Evolutionary conservation across 2,797 vertebrate species (phyloP), one percentile per base, ranked within the genome.

Genomic region (Cryptoprocta ferox): DNA sequence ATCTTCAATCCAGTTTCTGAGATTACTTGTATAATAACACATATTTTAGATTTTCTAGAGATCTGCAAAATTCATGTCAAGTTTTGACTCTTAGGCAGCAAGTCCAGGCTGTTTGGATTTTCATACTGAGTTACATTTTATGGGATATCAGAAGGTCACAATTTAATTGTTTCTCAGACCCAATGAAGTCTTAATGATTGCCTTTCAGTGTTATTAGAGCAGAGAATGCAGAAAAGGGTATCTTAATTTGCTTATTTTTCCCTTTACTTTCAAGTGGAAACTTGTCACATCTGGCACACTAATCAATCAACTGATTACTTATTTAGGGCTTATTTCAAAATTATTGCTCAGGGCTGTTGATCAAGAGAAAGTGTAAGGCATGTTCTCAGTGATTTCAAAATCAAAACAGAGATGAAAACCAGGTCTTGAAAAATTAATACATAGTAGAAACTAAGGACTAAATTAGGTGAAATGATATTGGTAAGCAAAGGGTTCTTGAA

Each of bases 1-100:
- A 82, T 63, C 12, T 91, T 90, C 79, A 78, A 80, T 80, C 7
- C 6, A 65, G 9, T 50, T 95, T 97, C 19, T 56, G 81, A 95
- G 13, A 6, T 71, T 81, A 53, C 30, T 71, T 93, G 35, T 61
- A 24, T 53, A 89, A 3, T 45, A 73, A 48, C 4, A 26, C n/a
- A 28, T 45, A 87, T 80, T 93, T 94, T 87, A 89, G 30, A 71
- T 63, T 90, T 88, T 75, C 21, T 84, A 68, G 28, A 78, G 9
- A 26, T 45, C 4, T 63, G 6, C 2, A 82, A 90, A 76, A 81
- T n/a, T 63, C 56, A 68, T 92, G 39, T 93, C 15, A 91, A 81
- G 75, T 73, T 95, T 91, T 93, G 79, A 59, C 85, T 78, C 4
- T 21, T 28, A 3, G 30, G 0, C 8, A n/a, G 94, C 35, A 94